Evolutionary conservation across 2,113 vertebrate genomes (phyloP), one percentile per base, ranked within the genome.

Genomic region (Malurus elegans): DNA sequence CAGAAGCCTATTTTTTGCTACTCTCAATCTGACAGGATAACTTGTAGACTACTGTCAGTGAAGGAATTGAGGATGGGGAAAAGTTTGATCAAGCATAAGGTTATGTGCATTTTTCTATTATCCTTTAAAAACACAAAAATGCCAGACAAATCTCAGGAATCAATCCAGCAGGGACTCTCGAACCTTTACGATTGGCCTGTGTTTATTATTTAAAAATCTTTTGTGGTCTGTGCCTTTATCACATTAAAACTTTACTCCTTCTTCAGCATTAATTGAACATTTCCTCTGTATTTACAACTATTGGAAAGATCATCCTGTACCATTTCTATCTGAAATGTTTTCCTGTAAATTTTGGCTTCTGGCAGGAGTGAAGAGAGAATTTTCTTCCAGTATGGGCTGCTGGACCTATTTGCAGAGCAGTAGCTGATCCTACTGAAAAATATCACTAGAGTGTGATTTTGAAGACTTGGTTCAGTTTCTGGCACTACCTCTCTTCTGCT

Each of bases 1-100:
- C 96, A 96, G 86, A 94, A 92, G 79, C 86, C 90, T 93, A 80
- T 96, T 95, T 95, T 96, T 94, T 94, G 90, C 88, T 92, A 80
- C 88, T 92, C 87, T 92, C 10, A 6, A 88, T 90, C 76, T 96
- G 92, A 96, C 95, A 97, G 84, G 53, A 92, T 97, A 96, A 97
- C 89, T 96, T 96, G 92, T 96, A 80, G 92, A 58, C 79, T 91
- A 93, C 86, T 90, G 90, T 92, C 95, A 92, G 93, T 92, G 86
- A 65, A 92, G 93, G 79, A 95, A 96, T 93, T 88, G 82, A 92
- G 57, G 25, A 83, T 84, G 36, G 85, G 64, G 92, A 78, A 86
- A 88, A 88, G 82, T 93, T 93, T 92, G 86, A 90, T 93, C 88
- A 92, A 95, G 76, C 93, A 94, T 96, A 95, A 95, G 94, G 93